Evolutionary conservation across 2,113 vertebrate species (phyloP).

Genomic region (Aphelocoma coerulescens): DNA sequence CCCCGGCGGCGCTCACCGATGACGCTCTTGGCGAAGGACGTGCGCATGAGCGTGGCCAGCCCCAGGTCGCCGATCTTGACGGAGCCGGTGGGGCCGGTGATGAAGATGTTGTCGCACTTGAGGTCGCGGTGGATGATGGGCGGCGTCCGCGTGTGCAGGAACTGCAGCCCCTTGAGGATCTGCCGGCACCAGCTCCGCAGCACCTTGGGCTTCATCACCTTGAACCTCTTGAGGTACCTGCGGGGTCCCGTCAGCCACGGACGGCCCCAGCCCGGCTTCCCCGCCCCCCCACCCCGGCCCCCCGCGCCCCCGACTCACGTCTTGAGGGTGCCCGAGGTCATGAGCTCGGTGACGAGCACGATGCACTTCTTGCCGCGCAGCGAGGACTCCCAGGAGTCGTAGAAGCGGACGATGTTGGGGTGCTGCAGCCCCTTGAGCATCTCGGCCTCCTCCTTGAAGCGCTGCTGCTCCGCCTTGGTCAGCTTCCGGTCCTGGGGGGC

Average conservation of each 20-base stretch:
- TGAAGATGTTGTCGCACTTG: slow-evolving; percentile 98
- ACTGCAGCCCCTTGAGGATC: slow-evolving; percentile 93
- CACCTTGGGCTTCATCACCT: slow-evolving; percentile 97
- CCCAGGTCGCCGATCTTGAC: slow-evolving; percentile 96
- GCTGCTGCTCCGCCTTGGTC: not conserved
- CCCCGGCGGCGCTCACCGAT: slow-evolving; percentile 76
- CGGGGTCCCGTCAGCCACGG: not conserved
- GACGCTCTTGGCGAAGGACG: slow-evolving; percentile 94
- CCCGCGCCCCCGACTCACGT: not conserved
- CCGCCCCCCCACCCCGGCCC: too few relatives aligned
- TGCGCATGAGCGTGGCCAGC: slow-evolving; percentile 91
- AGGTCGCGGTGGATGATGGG: slow-evolving; percentile 95
- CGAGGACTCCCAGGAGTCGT: not conserved
- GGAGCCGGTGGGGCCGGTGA: slow-evolving; percentile 94
- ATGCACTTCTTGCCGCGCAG: not conserved
- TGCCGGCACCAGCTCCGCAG: slow-evolving; percentile 94
- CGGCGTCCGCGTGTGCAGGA: slow-evolving; percentile 91
- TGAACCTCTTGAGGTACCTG: slow-evolving; percentile 93
- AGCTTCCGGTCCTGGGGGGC: not conserved
- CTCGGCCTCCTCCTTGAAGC: slow-evolving; percentile 9
- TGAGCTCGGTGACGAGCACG: not conserved
- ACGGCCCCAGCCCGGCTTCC: too few relatives aligned
- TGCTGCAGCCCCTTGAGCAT: slow-evolving; percentile 13
- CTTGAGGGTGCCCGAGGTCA: not conserved
- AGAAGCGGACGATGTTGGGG: not conserved